Base-by-base conservation (phyloP, 2,888 invertebrate genomes). In the Melangyna quadrimaculata region DNA sequence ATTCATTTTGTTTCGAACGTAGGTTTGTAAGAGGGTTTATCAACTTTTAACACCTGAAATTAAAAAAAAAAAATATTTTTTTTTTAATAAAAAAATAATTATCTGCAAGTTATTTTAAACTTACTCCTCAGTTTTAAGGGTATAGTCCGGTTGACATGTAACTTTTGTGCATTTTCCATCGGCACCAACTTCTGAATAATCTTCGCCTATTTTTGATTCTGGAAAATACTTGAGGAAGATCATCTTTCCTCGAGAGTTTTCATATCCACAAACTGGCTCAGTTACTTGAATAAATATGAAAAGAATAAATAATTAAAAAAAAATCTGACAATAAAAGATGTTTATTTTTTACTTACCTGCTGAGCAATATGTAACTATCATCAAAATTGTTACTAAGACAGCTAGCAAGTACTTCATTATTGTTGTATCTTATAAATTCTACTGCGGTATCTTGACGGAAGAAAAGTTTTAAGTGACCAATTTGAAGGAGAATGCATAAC, bases 81-180 rank as follows among this genome's bases (percentile, higher is more conserved):
- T n/a, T n/a, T n/a, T n/a, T n/a, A n/a, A n/a, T n/a, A n/a, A n/a
- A n/a, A n/a, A n/a, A n/a, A n/a, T n/a, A n/a, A n/a, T n/a, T n/a
- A n/a, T n/a, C n/a, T 35, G 14, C 3, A 45, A 4, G n/a, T 14
- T n/a, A 48, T 7, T 14, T 19, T 1, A 12, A 37, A 88, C 91
- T 90, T 67, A 91, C 91, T 89, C 89, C 74, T 91, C 91, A 32
- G 89, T 88, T 24, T 88, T 81, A 1, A 88, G 88, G 61, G 88
- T 88, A 57, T 90, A 91, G 1, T 89, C 90, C 4, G 89, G 88
- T n/a, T 89, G 87, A 71, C 91, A 91, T 4, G 89, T 89, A 55
- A 89, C 91, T 82, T 89, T 90, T 0, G 89, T 73, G 82, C 91
- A 91, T 71, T 88, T 90, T 35, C 91, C 91, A 77, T 91, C 89